Evolutionary conservation across 2,113 vertebrate species (phyloP).

Genomic region (Colius striatus): DNA sequence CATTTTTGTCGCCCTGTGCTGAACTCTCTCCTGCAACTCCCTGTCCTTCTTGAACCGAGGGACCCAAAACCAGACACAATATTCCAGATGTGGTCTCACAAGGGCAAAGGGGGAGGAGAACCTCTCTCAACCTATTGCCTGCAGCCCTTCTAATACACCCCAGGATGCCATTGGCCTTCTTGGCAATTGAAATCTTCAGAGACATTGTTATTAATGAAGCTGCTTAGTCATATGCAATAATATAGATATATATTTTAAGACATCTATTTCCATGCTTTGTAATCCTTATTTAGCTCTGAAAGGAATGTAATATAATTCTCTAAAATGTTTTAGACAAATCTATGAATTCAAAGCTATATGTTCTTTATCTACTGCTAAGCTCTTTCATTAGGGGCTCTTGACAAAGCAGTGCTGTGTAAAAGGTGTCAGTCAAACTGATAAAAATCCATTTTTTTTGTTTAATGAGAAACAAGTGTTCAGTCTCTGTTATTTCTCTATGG

Average conservation of each 20-base stretch:
- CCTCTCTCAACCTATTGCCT: too few species aligned
- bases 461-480: not conserved
- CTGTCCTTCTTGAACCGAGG: too few species aligned
- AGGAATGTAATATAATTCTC: constrained; percentile 21
- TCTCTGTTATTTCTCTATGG: not conserved
- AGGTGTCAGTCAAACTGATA: not conserved
- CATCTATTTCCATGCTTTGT: not conserved
- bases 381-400: constrained; percentile 38
- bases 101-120: too few species aligned
- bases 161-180: too few species aligned
- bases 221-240: not conserved
- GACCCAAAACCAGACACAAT: too few species aligned
- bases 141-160: too few species aligned
- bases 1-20: too few species aligned
- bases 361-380: constrained; percentile 14
- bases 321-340: constrained; percentile 24
- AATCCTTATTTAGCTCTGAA: constrained; percentile 26
- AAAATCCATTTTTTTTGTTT: constrained; percentile 44
- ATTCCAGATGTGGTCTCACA: too few species aligned
- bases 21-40: too few species aligned
- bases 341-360: not conserved
- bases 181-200: not conserved
- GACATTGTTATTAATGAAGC: constrained; percentile 17
- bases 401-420: constrained; percentile 21
- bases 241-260: constrained; percentile 20